Conservation (phyloP, 2,888 invertebrate genomes). For the Pemphredon lugubris region DNA sequence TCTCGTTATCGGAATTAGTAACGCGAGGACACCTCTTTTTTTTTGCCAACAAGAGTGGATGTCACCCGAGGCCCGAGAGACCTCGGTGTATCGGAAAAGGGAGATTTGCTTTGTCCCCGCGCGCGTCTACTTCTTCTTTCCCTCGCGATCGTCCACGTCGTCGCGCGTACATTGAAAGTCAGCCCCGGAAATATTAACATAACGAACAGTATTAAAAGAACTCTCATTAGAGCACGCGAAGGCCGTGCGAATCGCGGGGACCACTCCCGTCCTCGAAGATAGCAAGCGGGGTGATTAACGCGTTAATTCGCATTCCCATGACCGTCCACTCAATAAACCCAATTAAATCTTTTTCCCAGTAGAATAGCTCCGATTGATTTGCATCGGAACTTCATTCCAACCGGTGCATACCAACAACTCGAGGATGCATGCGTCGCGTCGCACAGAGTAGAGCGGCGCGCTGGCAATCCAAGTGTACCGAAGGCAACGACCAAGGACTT, state of each 20-base stretch:
- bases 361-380: slow-evolving; percentile 38
- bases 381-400: slow-evolving; percentile 17
- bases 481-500: slow-evolving; percentile 10
- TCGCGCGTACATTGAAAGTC: too few species aligned
- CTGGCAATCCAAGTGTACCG: too few species aligned
- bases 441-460: too few species aligned
- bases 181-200: too few species aligned
- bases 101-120: too few species aligned
- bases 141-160: too few species aligned
- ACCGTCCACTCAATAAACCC: slow-evolving; percentile 38
- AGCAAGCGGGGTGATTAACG: slow-evolving; percentile 15
- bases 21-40: background rate
- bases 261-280: slow-evolving; percentile 2
- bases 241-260: background rate
- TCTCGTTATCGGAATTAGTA: too few species aligned
- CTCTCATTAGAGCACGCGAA: too few species aligned
- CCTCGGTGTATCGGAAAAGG: too few species aligned
- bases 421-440: background rate
- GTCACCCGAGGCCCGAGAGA: too few species aligned
- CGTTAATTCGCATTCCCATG: slow-evolving; percentile 27
- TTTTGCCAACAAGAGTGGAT: background rate
- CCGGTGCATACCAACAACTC: background rate
- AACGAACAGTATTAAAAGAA: too few species aligned
- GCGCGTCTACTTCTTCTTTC: too few species aligned
- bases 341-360: slow-evolving; percentile 39